Evolutionary conservation across 2,797 vertebrate species (phyloP).

Genomic region (Danio kyathit): DNA sequence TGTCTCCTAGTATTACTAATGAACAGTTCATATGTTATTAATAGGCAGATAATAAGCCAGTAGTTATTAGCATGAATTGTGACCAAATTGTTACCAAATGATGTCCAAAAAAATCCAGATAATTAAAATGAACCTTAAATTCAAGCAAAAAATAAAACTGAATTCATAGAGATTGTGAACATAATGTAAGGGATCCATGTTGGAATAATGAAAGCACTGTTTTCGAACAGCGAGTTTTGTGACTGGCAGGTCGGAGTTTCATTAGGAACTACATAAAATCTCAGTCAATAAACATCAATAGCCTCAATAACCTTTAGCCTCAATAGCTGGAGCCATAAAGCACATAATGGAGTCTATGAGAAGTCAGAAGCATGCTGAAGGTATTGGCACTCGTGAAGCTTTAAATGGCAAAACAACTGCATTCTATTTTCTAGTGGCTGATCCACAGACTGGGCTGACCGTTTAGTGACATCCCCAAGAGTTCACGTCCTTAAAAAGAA

Average conservation of each 20-base stretch:
- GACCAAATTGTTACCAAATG: no score
- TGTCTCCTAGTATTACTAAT: no score
- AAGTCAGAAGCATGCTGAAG: constrained; percentile 12
- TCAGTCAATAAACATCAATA: constrained; percentile 40
- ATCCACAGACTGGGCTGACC: neutral
- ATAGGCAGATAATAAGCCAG: no score
- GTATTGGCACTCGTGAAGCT: neutral
- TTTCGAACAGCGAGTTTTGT: neutral
- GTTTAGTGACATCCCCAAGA: no score
- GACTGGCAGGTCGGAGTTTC: constrained; percentile 24
- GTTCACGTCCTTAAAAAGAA: no score
- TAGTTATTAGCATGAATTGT: no score
- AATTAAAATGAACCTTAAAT: no score
- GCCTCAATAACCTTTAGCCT: constrained; percentile 30
- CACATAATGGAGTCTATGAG: neutral
- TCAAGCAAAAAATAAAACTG: no score
- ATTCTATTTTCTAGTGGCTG: neutral
- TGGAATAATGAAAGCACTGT: neutral
- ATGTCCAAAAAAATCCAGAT: no score
- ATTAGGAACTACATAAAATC: constrained; percentile 31
- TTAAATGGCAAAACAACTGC: constrained; percentile 5
- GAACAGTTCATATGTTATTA: no score
- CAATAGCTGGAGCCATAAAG: constrained; percentile 3
- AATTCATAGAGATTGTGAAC: no score
- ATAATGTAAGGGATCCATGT: no score